These are phyloP conservation scores for Macquaria australasica DNA, from an alignment of 2,113 vertebrate species.

Conservation along the genomic window DNA sequence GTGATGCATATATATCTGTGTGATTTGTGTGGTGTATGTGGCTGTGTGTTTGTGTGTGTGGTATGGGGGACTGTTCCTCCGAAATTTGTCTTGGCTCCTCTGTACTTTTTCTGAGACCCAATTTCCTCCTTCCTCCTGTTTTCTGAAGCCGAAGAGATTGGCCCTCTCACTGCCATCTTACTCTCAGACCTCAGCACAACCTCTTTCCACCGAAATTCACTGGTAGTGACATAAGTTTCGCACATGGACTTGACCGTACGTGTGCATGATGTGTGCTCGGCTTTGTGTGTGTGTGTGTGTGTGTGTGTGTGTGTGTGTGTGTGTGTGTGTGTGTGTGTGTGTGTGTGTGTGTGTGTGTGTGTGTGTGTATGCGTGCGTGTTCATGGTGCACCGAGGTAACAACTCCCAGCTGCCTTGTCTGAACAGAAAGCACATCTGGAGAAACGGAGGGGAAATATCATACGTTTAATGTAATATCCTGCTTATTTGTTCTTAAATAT, in stretches of 20 bases:
- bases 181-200: conserved; percentile 4
- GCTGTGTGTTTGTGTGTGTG: conserved; percentile 6
- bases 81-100: conserved; percentile 67
- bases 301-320: conserved; percentile 20
- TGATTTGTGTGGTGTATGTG: conserved; percentile 1
- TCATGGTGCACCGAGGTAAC: conserved; percentile 58
- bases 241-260: conserved; percentile 22
- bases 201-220: conserved; percentile 47
- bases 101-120: conserved; percentile 34
- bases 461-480: conserved; percentile 34
- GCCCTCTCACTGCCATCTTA: conserved; percentile 13
- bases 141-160: neutral
- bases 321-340: conserved; percentile 33
- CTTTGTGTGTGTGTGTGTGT: conserved; percentile 8
- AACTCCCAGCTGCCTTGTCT: conserved; percentile 78
- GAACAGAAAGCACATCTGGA: conserved; percentile 71
- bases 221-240: conserved; percentile 30
- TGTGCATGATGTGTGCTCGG: conserved; percentile 13
- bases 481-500: conserved; percentile 5
- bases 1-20: neutral
- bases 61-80: conserved; percentile 16
- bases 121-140: conserved; percentile 53
- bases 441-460: conserved; percentile 26
- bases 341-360: conserved; percentile 30
- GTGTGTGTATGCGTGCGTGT: conserved; percentile 25